A percentile compares a stretch with the other conserved stretches of the same genome.
Evolutionary conservation across 2,113 vertebrate genomes (phyloP).

Genomic region (Dromiciops gliroides): DNA sequence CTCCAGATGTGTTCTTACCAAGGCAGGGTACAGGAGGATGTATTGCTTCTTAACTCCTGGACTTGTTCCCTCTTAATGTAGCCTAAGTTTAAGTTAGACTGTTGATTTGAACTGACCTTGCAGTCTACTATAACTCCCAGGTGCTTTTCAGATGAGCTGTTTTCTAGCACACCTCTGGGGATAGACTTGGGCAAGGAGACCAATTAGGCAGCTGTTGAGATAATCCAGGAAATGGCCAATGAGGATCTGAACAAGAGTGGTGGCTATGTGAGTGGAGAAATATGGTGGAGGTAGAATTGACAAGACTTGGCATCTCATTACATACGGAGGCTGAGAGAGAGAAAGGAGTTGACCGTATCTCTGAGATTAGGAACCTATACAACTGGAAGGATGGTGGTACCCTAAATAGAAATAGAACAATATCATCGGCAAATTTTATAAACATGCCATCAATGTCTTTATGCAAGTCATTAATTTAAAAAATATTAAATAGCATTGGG

Average conservation of each 20-base stretch:
- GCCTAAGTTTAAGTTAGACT: not conserved
- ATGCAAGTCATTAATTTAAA: not conserved
- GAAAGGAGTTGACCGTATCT: not conserved
- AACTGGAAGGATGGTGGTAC: not conserved
- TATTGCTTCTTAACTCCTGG: not conserved
- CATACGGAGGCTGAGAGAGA: not conserved
- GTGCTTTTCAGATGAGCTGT: not conserved
- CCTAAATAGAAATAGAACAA: not conserved
- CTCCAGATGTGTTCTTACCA: not conserved
- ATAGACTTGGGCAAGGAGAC: not conserved
- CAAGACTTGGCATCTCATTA: not conserved
- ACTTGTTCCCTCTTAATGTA: not conserved
- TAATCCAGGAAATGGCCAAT: not conserved
- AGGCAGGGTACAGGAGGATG: not conserved
- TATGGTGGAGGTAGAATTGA: not conserved
- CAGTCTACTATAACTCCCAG: not conserved
- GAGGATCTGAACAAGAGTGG: not conserved
- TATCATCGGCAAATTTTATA: not conserved
- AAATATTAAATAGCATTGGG: not conserved
- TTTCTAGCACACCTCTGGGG: not conserved
- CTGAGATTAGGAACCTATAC: not conserved
- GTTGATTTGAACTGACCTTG: not conserved
- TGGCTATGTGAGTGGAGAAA: not conserved
- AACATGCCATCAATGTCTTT: not conserved
- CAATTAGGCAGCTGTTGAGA: not conserved